phyloP scores from a whole-genome alignment of 2,113 vertebrate species.

The Sporophila hypoxantha region DNA sequence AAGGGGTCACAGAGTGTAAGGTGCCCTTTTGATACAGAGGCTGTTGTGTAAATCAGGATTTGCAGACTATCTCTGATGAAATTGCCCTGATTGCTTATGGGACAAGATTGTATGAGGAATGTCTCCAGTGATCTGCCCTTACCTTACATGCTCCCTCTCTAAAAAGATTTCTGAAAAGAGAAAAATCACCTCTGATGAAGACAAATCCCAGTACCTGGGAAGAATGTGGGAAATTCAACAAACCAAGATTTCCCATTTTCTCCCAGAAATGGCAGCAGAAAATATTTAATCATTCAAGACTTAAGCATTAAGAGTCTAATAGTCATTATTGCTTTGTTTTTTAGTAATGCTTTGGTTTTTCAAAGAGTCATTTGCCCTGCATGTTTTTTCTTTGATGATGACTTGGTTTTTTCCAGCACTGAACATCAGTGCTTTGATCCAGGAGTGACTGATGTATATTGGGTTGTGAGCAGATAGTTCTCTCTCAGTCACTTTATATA shows the following conservation, averaged over 20 bases:
- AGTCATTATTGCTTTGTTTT: background rate
- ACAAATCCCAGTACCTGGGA: background rate
- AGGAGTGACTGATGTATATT: background rate
- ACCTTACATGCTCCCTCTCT: background rate
- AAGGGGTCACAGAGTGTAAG: background rate
- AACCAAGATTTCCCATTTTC: background rate
- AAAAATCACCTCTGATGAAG: background rate
- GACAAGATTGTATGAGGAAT: background rate
- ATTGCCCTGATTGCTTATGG: background rate
- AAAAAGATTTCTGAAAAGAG: background rate
- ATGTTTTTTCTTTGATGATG: background rate
- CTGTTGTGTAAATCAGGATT: background rate
- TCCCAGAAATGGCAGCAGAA: background rate
- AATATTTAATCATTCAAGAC: background rate
- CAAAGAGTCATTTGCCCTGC: background rate
- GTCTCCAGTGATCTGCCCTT: background rate
- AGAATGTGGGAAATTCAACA: background rate
- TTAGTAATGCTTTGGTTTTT: background rate
- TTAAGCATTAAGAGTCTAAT: background rate
- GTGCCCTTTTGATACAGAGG: background rate
- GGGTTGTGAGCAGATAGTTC: background rate
- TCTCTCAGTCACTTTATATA: background rate
- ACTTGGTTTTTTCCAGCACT: background rate
- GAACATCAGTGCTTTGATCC: background rate
- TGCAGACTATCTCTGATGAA: background rate